These are phyloP conservation scores for Axinella damicornis DNA, from an alignment of 37 sponge, comb jelly and placozoan genomes.

Conservation along the genomic window DNA sequence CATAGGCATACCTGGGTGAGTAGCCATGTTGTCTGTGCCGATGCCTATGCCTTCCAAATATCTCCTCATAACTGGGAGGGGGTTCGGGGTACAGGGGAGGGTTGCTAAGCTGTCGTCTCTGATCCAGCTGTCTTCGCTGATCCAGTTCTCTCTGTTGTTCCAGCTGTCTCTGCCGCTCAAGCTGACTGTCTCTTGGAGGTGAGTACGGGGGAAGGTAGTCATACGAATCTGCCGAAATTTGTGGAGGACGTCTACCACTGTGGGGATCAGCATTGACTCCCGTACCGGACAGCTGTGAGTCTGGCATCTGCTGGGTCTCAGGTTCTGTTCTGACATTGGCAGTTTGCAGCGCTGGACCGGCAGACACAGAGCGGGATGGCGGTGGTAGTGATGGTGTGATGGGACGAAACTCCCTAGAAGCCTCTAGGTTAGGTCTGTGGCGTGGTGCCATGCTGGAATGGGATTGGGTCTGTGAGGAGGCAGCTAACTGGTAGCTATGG, in stretches of 20 bases:
- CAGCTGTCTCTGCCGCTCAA: not conserved
- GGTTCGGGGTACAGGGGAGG: conserved; percentile 34
- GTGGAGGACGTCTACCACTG: conserved; percentile 18
- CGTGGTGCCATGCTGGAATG: not conserved
- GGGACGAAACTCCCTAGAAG: conserved; percentile 8
- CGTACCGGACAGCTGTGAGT: too few species aligned
- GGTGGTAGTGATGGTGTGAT: conserved; percentile 3
- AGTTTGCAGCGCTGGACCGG: not conserved
- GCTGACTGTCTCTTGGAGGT: conserved; percentile 10
- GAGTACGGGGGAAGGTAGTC: conserved; percentile 64
- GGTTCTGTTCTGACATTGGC: not conserved
- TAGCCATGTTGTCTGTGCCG: conserved; percentile 1
- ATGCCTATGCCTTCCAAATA: conserved; percentile 26
- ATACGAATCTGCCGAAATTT: conserved; percentile 26
- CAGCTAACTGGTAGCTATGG: not conserved
- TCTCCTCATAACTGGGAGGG: conserved; percentile 61
- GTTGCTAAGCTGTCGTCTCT: not conserved
- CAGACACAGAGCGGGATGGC: not conserved
- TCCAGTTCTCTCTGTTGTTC: not conserved
- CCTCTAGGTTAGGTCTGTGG: not conserved
- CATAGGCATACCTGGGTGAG: not conserved
- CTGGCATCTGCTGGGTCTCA: not conserved
- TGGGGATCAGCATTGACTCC: not conserved
- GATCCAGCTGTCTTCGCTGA: not conserved
- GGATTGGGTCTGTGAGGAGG: not conserved